Evolutionary conservation across 2,888 invertebrate genomes (phyloP).

Genomic region (Callosobruchus maculatus): DNA sequence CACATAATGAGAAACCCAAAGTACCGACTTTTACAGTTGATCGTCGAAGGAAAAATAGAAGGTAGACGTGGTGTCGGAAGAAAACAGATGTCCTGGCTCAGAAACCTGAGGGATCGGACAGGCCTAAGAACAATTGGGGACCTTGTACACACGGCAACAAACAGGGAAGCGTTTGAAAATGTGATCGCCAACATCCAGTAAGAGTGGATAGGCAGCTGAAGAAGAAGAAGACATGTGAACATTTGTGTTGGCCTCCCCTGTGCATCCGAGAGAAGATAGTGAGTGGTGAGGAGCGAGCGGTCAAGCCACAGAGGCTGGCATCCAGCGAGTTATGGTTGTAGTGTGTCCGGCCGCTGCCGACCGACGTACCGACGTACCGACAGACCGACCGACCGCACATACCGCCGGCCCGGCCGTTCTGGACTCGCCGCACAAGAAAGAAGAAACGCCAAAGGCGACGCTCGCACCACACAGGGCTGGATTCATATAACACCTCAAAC

Average conservation of each 20-base stretch:
- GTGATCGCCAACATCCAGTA: too few relatives aligned
- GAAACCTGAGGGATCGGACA: too few relatives aligned
- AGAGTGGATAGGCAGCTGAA: too few relatives aligned
- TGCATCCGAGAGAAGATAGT: not conserved
- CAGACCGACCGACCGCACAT: not conserved
- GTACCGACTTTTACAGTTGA: too few relatives aligned
- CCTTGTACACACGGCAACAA: too few relatives aligned
- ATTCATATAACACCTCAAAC: not conserved
- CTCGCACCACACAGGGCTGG: not conserved
- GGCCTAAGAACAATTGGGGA: too few relatives aligned
- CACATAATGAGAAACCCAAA: too few relatives aligned
- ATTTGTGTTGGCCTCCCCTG: not conserved
- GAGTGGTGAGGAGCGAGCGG: not conserved
- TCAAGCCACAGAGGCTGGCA: not conserved
- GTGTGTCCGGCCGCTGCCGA: not conserved
- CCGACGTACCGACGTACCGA: too few relatives aligned
- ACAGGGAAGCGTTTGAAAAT: too few relatives aligned
- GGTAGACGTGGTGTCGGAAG: too few relatives aligned
- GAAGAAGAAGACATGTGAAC: not conserved
- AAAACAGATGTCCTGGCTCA: too few relatives aligned
- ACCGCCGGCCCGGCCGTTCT: not conserved
- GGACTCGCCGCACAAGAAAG: not conserved
- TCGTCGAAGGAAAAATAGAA: too few relatives aligned
- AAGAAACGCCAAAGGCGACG: not conserved
- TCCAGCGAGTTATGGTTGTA: not conserved